Conservation (phyloP, 2,113 vertebrate species). For the Petaurus breviceps region DNA sequence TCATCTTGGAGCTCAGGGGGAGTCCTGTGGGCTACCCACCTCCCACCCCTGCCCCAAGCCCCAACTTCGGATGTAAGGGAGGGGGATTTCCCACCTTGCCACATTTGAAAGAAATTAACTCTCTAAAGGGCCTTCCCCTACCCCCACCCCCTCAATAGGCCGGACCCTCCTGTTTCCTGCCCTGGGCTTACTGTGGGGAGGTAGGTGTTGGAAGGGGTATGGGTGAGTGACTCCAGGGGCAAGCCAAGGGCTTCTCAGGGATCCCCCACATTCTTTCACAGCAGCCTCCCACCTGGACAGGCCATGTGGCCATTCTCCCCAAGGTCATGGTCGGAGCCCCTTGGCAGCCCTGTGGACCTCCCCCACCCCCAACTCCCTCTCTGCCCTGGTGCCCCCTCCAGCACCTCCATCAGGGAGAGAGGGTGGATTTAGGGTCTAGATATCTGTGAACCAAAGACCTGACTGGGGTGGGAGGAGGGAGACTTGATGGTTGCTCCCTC, state of each 20-base stretch:
- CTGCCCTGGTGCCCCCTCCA: background rate
- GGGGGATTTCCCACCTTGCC: conserved; percentile 74
- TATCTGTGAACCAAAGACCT: conserved; percentile 79
- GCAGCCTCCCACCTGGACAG: conserved; percentile 82
- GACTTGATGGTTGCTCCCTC: conserved; percentile 60
- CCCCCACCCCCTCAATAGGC: conserved; percentile 13
- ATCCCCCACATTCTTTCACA: conserved; percentile 86
- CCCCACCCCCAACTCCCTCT: background rate
- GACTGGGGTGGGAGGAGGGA: conserved; percentile 75
- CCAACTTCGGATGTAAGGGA: conserved; percentile 8
- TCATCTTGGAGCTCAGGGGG: conserved; percentile 64
- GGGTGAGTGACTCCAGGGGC: conserved; percentile 77
- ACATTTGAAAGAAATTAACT: conserved; percentile 81
- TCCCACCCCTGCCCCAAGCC: background rate
- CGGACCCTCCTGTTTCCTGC: conserved; percentile 59
- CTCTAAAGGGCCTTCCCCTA: conserved; percentile 79
- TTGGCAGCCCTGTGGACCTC: conserved; percentile 30
- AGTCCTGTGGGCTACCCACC: conserved; percentile 53
- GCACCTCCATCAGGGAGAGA: conserved; percentile 55
- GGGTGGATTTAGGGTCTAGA: conserved; percentile 79
- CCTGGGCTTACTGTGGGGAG: conserved; percentile 54
- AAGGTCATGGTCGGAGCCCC: conserved; percentile 51
- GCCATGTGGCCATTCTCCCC: conserved; percentile 9
- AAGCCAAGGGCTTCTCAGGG: conserved; percentile 86
- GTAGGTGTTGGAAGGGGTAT: conserved; percentile 69